Conservation (phyloP, 2,888 invertebrate genomes). For the Amblyteles armatorius region DNA sequence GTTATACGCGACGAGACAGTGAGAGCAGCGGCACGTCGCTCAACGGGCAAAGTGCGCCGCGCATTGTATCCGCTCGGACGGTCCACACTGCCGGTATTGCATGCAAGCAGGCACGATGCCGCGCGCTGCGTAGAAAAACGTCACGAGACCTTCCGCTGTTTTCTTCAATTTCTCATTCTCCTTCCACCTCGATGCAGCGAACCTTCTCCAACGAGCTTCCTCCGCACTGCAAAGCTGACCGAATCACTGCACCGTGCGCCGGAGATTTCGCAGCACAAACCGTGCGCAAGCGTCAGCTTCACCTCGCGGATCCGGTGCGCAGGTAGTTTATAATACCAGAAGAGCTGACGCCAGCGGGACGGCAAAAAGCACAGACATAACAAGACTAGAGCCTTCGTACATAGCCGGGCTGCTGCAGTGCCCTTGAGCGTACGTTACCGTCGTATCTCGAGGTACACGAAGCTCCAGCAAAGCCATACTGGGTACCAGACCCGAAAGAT, state of each 20-base stretch:
- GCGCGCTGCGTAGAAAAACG: neutral
- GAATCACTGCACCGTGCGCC: neutral
- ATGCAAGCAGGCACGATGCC: neutral
- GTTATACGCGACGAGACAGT: constrained; percentile 46
- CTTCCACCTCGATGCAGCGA: constrained; percentile 1
- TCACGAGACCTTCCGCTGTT: neutral
- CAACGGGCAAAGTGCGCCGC: constrained; percentile 11
- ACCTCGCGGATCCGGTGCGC: neutral
- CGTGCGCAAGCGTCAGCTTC: neutral
- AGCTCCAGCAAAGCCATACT: constrained; percentile 23
- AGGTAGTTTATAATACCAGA: neutral
- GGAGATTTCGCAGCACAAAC: neutral
- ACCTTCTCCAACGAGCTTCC: constrained; percentile 3
- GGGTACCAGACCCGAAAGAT: constrained; percentile 37
- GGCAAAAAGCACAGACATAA: constrained; percentile 40
- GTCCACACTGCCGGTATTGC: neutral
- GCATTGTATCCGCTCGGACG: constrained; percentile 6
- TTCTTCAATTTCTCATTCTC: constrained; percentile 23
- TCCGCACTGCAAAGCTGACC: neutral
- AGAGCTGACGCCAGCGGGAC: constrained; percentile 38
- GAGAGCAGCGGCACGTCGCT: constrained; percentile 10
- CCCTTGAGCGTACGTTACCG: constrained; percentile 33
- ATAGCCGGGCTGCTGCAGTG: constrained; percentile 27
- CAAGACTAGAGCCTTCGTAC: constrained; percentile 18
- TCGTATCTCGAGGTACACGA: constrained; percentile 26